Base-by-base conservation (phyloP, 2,797 vertebrate genomes). In the Neosilurus hyrtlii region DNA sequence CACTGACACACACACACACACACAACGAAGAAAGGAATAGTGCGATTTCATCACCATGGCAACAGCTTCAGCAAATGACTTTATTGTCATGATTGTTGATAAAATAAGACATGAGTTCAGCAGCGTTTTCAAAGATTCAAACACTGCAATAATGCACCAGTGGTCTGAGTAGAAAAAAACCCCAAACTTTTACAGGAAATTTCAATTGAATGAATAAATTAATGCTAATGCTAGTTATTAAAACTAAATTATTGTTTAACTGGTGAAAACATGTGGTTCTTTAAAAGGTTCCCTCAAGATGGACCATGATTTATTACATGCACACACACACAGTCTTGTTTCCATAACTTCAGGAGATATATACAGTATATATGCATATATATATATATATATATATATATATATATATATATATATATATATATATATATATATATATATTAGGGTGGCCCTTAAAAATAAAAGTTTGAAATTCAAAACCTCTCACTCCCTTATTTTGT, bases 271-370 rank as follows among this genome's bases (percentile, higher is more conserved):
- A 74, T 16, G 7, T 6, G 73, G 18, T 43, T 76, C 16, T 61
- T n/a, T 62, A 62, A 62, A 12, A 1, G 26, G 52, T 73, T 73
- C n/a, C 1, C 0, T 73, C 30, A 43, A 10, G 11, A 61, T 61
- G 30, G 20, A 49, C 7, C 12, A n/a, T 62, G 8, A 51, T 59
- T 18, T 56, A 11, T 66, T 52, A 51, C 56, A 71, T 26, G 79
- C 22, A 72, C 26, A 81, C 12, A 54, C 35, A 81, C 63, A 80
- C n/a, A 82, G n/a, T n/a, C n/a, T n/a, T n/a, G n/a, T n/a, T n/a
- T n/a, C n/a, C n/a, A n/a, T n/a, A n/a, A n/a, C n/a, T n/a, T n/a
- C n/a, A n/a, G n/a, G n/a, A n/a, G n/a, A n/a, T n/a, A n/a, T n/a
- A n/a, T n/a, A n/a, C n/a, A n/a, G n/a, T n/a, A n/a, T n/a, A n/a